Evolutionary conservation across 2,797 vertebrate species (phyloP), one percentile per base, ranked within the genome.

Genomic region (Sebastes steindachneri): DNA sequence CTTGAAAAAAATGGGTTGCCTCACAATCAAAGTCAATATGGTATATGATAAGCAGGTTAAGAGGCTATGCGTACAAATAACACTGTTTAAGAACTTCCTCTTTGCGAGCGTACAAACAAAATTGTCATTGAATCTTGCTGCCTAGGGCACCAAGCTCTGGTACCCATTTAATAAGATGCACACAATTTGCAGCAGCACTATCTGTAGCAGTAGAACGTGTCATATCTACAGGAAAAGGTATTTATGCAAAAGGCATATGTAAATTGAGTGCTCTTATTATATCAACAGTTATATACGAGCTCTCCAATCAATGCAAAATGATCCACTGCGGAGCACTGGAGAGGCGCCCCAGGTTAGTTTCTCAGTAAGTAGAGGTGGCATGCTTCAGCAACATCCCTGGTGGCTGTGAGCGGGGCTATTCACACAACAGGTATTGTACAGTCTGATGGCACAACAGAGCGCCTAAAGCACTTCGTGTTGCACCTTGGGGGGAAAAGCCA

Each of bases 401-500:
- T 55, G 28, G n/a, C 28, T 55, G 19, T 59, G 73, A 73, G 71
- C 41, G n/a, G 28, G 66, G 23, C 37, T 63, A 55, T 55, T 83
- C 53, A 53, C 41, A 74, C 53, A 55, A 57, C 79, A 83, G 53
- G 68, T 51, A 65, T 35, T 60, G 63, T 66, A 55, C 71, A 79
- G 54, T 80, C 41, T 59, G 72, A 73, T 74, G 57, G 70, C 76
- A 73, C 85, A 76, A 54, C 63, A 45, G 45, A 82, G 57, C 17
- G 70, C 90, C 86, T 73, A 53, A 65, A 94, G 89, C 86, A 54
- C 77, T 86, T 80, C 17, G 33, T 89, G 90, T 87, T 84, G 80
- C 79, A 92, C 82, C 88, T 84, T 23, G 19, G 84, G 88, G 84
- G 79, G 64, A 85, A 84, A 85, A 88, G 85, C 91, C 82, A 80